Conservation (phyloP, 2,888 invertebrate genomes). For the Lasius fuliginosus region DNA sequence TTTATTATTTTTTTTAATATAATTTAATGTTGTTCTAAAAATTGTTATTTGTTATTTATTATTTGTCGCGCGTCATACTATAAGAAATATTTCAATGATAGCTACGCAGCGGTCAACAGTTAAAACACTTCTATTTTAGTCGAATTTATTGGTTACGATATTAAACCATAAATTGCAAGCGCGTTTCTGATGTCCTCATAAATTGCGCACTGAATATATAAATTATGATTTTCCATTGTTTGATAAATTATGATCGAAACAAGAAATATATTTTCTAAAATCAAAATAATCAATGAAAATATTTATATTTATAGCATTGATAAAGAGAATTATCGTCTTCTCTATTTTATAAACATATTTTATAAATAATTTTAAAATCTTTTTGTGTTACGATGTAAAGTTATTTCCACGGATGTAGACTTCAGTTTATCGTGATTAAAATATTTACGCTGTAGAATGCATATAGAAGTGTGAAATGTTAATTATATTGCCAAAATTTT, state of each 20-base stretch:
- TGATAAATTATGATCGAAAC: neutral
- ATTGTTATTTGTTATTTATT: neutral
- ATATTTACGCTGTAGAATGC: neutral
- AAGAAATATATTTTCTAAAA: neutral
- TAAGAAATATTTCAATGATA: slow-evolving; percentile 25
- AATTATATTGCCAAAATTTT: neutral
- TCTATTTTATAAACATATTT: neutral
- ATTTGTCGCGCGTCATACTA: neutral
- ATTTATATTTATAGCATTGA: neutral
- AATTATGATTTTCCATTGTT: slow-evolving; percentile 10
- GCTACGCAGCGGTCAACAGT: neutral
- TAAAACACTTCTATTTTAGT: neutral
- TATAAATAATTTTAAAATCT: neutral
- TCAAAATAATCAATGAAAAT: neutral
- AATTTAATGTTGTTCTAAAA: neutral
- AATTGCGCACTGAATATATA: slow-evolving; percentile 12
- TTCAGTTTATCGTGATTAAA: slow-evolving; percentile 13
- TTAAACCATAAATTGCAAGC: slow-evolving; percentile 37
- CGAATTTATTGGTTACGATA: slow-evolving; percentile 16
- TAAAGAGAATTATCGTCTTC: neutral
- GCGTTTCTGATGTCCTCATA: slow-evolving; percentile 8
- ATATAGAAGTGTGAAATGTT: neutral
- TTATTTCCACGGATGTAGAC: neutral
- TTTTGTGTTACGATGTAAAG: neutral
- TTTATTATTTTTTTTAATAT: neutral